phyloP scores from a whole-genome alignment of 2,888 invertebrate genomes.

The Sinelater perroti region DNA sequence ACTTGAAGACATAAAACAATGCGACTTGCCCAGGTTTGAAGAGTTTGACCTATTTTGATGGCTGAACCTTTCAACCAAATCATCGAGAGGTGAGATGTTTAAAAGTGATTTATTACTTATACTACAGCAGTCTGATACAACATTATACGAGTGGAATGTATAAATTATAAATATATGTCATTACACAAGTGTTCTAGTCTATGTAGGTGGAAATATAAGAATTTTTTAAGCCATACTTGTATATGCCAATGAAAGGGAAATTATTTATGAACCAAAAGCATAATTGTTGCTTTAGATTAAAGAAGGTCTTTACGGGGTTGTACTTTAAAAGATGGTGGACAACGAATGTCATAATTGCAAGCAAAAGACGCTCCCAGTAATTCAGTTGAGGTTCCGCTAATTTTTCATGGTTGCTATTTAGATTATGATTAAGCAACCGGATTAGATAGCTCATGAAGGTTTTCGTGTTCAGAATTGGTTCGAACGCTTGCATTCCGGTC shows the following conservation, averaged over 20 bases:
- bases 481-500: conserved; percentile 74
- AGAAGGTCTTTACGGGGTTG: conserved; percentile 4
- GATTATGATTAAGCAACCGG: conserved; percentile 35
- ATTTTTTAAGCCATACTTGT: conserved; percentile 69
- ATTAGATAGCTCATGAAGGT: conserved; percentile 63
- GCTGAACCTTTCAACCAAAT: too few relatives aligned
- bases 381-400: conserved; percentile 13
- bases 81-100: too few relatives aligned
- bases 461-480: conserved; percentile 68
- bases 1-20: conserved; percentile 59
- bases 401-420: conserved; percentile 23
- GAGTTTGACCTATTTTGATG: conserved; percentile 50
- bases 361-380: background rate
- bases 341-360: conserved; percentile 5
- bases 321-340: too few relatives aligned
- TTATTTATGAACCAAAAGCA: conserved; percentile 70
- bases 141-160: too few relatives aligned
- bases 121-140: too few relatives aligned
- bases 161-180: too few relatives aligned
- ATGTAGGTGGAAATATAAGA: conserved; percentile 66
- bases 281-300: conserved; percentile 62
- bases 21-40: conserved; percentile 45
- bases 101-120: too few relatives aligned
- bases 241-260: conserved; percentile 75
- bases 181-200: too few relatives aligned